phyloP scores from a whole-genome alignment of 1,140 invertebrate genomes.

The Panagrolaimus sp. region DNA sequence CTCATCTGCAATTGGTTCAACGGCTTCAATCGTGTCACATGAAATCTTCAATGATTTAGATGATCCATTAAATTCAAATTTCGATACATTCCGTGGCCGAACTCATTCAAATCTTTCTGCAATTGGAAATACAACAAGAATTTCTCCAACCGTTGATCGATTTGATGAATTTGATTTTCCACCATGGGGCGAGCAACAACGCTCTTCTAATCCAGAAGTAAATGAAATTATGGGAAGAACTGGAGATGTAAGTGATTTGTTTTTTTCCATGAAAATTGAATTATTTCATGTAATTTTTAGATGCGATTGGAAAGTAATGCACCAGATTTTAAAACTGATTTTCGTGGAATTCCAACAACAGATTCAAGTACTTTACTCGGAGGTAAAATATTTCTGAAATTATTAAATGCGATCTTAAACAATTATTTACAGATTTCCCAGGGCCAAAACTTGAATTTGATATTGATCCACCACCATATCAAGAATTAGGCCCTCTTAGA shows the following conservation, averaged over 20 bases:
- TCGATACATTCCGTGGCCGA: constrained; percentile 43
- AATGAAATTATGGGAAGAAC: constrained; percentile 6
- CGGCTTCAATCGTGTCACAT: constrained; percentile 39
- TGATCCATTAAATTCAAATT: constrained; percentile 30
- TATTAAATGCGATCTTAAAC: background rate
- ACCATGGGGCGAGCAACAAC: constrained; percentile 3
- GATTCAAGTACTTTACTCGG: background rate
- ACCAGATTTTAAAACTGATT: background rate
- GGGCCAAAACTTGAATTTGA: background rate
- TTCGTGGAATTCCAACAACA: background rate
- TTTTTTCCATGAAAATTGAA: background rate
- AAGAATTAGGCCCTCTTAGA: background rate
- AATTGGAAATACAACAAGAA: constrained; percentile 30
- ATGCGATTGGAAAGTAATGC: background rate
- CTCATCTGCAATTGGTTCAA: constrained; percentile 34
- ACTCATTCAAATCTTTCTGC: constrained; percentile 53
- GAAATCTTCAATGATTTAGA: constrained; percentile 35
- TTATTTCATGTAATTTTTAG: background rate
- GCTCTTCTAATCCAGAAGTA: background rate
- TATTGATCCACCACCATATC: background rate
- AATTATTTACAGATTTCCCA: constrained; percentile 1
- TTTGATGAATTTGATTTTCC: constrained; percentile 57
- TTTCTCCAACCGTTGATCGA: constrained; percentile 38
- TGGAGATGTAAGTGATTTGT: background rate
- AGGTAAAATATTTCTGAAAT: background rate